These are phyloP conservation scores for Henricia sp. DNA, from an alignment of 53 echinoderm and acorn worm species.

Conservation along the genomic window DNA sequence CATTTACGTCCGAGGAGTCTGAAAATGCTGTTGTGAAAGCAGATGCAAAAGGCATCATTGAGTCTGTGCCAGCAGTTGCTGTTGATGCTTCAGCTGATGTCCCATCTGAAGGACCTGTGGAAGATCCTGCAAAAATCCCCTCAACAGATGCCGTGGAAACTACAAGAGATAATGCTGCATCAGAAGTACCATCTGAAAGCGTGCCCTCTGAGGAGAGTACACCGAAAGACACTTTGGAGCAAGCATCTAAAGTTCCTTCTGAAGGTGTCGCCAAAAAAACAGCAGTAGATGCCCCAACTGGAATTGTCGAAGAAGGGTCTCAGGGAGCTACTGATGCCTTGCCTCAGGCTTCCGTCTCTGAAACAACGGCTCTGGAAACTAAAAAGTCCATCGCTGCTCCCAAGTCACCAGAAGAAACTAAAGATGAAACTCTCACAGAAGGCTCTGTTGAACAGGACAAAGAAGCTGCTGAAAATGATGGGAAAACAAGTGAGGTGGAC, in stretches of 20 bases:
- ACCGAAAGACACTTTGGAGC: not conserved
- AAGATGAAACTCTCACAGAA: not conserved
- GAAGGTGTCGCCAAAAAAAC: not conserved
- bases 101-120: not conserved
- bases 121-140: not conserved
- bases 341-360: not conserved
- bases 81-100: not conserved
- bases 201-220: not conserved
- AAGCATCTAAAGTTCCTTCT: slow-evolving; percentile 24
- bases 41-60: too few species aligned
- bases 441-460: not conserved
- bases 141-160: not conserved
- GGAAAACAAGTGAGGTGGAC: too few species aligned
- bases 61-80: not conserved
- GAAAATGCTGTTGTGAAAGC: not conserved
- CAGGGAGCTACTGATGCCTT: not conserved
- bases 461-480: not conserved
- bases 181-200: not conserved
- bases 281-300: not conserved
- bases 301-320: not conserved
- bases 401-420: not conserved
- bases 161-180: not conserved
- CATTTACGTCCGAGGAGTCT: not conserved
- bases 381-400: not conserved
- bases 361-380: too few species aligned